These are phyloP conservation scores for Meriones unguiculatus DNA, from an alignment of 2,113 vertebrate genomes.

Conservation along the genomic window DNA sequence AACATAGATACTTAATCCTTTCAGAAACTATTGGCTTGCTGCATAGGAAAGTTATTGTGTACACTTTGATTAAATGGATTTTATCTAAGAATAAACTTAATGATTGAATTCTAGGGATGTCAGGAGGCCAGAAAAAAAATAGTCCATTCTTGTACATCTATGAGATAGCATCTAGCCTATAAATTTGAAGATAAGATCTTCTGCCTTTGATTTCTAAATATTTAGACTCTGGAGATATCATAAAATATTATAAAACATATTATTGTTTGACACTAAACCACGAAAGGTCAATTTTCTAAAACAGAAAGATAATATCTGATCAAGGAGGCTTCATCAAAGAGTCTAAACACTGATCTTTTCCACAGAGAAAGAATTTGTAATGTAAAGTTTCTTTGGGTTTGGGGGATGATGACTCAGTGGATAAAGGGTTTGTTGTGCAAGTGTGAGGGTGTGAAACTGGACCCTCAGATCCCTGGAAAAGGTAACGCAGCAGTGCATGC, in stretches of 20 bases:
- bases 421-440: neutral
- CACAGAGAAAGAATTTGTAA: neutral
- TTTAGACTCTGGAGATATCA: neutral
- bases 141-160: slow-evolving; percentile 3
- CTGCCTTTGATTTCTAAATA: neutral
- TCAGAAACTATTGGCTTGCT: slow-evolving; percentile 75
- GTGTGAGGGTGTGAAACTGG: neutral
- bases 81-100: slow-evolving; percentile 76
- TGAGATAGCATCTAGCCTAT: slow-evolving; percentile 35
- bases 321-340: neutral
- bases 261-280: neutral
- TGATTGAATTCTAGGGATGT: slow-evolving; percentile 39
- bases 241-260: neutral
- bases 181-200: neutral
- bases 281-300: neutral
- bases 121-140: slow-evolving; percentile 67
- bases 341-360: neutral
- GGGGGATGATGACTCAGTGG: neutral
- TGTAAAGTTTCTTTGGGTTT: neutral
- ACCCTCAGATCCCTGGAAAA: neutral
- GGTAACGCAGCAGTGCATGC: neutral
- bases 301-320: neutral
- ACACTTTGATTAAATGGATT: slow-evolving; percentile 77
- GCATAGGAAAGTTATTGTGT: neutral
- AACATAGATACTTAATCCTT: slow-evolving; percentile 78